Conservation (phyloP, 2,113 vertebrate genomes). For the Peromyscus leucopus region DNA sequence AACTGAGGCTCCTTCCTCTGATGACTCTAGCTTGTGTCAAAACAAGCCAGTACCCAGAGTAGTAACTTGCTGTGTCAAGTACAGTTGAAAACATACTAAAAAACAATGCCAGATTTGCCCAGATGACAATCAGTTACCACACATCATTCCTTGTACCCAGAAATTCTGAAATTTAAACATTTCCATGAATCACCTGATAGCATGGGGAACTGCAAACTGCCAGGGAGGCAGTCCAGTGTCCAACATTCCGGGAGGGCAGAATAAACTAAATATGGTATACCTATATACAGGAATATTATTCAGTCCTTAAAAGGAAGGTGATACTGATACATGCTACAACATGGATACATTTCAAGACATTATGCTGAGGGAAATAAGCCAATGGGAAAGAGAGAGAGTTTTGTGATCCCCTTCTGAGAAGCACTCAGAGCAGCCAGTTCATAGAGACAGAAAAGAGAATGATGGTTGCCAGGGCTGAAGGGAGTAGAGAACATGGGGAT, state of each 20-base stretch:
- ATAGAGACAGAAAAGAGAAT: neutral
- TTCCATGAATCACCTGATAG: neutral
- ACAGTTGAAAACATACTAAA: conserved; percentile 10
- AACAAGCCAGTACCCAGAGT: neutral
- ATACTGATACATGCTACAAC: neutral
- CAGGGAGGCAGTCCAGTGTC: neutral
- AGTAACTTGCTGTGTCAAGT: conserved; percentile 14
- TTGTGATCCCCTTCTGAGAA: neutral
- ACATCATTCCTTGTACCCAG: neutral
- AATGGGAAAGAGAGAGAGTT: neutral
- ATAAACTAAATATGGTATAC: conserved; percentile 7
- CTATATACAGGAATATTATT: neutral
- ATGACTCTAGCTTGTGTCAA: neutral
- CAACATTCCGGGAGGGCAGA: neutral
- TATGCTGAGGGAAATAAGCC: neutral
- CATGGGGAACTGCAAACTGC: neutral
- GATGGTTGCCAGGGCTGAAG: neutral
- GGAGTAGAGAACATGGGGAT: neutral
- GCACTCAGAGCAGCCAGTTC: neutral
- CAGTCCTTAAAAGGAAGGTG: neutral
- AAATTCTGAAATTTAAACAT: neutral
- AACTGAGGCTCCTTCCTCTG: neutral
- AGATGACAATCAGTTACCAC: neutral
- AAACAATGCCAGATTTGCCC: conserved; percentile 25
- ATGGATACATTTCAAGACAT: neutral